phyloP scores from a whole-genome alignment of 2,888 invertebrate species.

The Liopterus haemorrhoidalis region DNA sequence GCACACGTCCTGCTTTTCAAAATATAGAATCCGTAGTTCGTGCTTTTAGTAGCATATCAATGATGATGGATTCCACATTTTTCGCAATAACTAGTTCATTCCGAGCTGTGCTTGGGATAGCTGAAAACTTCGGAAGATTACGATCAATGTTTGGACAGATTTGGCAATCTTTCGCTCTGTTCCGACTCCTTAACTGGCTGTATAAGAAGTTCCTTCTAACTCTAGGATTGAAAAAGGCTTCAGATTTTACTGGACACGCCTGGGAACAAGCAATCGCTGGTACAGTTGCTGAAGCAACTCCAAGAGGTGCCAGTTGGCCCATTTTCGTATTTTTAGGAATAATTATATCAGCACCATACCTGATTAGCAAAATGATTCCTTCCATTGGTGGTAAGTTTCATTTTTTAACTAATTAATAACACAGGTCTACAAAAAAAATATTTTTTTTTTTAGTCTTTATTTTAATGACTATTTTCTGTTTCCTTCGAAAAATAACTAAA shows the following conservation, averaged over 20 bases:
- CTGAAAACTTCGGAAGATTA: constrained; percentile 86
- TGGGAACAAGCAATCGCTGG: constrained; percentile 48
- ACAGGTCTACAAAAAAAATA: too few relatives aligned
- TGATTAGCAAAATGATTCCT: constrained; percentile 76
- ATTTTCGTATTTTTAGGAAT: constrained; percentile 83
- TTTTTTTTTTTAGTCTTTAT: too few relatives aligned
- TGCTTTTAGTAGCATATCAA: constrained; percentile 87
- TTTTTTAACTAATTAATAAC: constrained; percentile 6
- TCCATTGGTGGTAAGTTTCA: constrained; percentile 56
- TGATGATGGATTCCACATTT: constrained; percentile 96
- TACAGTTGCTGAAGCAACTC: constrained; percentile 33
- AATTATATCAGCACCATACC: constrained; percentile 85
- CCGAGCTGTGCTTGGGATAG: constrained; percentile 89
- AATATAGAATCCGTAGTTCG: constrained; percentile 63
- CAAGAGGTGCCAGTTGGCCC: constrained; percentile 67
- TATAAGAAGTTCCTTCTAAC: constrained; percentile 66
- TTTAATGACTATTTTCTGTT: too few relatives aligned
- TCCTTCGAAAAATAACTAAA: too few relatives aligned
- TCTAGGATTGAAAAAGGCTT: constrained; percentile 54
- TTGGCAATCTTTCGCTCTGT: constrained; percentile 79
- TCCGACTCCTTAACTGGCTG: constrained; percentile 74
- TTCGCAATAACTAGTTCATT: constrained; percentile 94
- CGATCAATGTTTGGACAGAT: constrained; percentile 78
- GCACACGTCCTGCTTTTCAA: constrained; percentile 92
- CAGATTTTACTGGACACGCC: constrained; percentile 37